Conservation (phyloP, 2,797 vertebrate species). For the Propithecus deckenii region DNA sequence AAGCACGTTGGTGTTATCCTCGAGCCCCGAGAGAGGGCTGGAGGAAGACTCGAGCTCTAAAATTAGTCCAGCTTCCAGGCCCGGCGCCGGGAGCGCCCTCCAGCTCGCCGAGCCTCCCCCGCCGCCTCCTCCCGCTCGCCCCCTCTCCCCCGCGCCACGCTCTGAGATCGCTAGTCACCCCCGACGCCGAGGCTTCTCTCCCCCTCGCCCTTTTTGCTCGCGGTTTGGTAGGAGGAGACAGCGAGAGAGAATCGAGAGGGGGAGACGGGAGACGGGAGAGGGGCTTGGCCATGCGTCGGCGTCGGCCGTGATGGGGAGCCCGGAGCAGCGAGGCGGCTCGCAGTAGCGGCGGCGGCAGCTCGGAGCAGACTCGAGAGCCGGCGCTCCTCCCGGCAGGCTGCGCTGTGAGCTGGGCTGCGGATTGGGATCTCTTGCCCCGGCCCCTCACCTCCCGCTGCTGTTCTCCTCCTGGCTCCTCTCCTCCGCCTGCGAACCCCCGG, state of each 20-base stretch:
- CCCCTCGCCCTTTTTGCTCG: constrained; percentile 20
- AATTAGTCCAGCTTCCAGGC: constrained; percentile 65
- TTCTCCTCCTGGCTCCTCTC: background rate
- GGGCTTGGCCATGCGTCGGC: constrained; percentile 27
- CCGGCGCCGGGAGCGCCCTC: constrained; percentile 44
- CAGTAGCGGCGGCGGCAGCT: constrained; percentile 48
- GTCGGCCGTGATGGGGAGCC: constrained; percentile 38
- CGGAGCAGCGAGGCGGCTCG: background rate
- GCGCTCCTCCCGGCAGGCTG: constrained; percentile 77
- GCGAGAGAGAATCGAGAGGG: background rate
- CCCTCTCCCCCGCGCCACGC: background rate
- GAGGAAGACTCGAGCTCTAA: constrained; percentile 62
- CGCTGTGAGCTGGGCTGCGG: constrained; percentile 72
- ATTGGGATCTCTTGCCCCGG: background rate
- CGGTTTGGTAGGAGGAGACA: constrained; percentile 67
- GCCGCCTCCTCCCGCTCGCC: background rate
- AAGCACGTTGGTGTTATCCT: background rate
- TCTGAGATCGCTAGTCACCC: constrained; percentile 41
- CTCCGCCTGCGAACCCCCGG: constrained; percentile 10
- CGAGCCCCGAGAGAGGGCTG: background rate
- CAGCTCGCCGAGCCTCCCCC: background rate
- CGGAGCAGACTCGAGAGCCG: background rate
- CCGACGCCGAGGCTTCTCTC: background rate
- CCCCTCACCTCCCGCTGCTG: background rate
- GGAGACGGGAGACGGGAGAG: background rate